phyloP scores from a whole-genome alignment of 2,113 vertebrate genomes.

The Callocephalon fimbriatum region DNA sequence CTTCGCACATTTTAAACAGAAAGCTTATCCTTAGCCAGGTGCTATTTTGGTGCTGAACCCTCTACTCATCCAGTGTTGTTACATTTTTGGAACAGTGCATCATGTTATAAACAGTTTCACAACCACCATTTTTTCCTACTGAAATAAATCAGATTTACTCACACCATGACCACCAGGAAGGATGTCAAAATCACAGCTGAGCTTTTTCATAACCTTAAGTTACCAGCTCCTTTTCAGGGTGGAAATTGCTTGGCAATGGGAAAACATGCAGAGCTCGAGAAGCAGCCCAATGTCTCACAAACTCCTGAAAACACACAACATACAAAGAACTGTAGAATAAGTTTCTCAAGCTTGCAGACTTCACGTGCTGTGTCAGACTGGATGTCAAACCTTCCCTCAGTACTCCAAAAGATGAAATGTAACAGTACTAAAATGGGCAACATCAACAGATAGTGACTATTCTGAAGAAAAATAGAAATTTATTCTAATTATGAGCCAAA shows the following conservation, averaged over 20 bases:
- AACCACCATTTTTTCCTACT: not conserved
- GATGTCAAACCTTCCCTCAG: constrained; percentile 64
- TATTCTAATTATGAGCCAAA: not conserved
- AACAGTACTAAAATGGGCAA: not conserved
- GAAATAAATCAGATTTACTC: constrained; percentile 18
- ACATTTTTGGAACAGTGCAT: not conserved
- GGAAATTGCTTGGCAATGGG: constrained; percentile 47
- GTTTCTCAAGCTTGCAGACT: constrained; percentile 63
- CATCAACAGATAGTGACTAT: not conserved
- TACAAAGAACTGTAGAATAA: not conserved
- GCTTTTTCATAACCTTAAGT: constrained; percentile 42
- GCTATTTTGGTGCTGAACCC: not conserved
- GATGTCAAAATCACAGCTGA: constrained; percentile 60
- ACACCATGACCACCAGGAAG: constrained; percentile 9
- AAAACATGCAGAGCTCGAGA: constrained; percentile 56
- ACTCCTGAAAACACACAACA: constrained; percentile 67
- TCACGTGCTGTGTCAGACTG: constrained; percentile 70
- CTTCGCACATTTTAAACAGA: not conserved
- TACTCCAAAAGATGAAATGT: constrained; percentile 7
- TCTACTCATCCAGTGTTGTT: not conserved
- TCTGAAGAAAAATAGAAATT: not conserved
- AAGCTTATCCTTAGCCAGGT: not conserved
- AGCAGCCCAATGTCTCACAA: constrained; percentile 65
- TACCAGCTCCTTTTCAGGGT: not conserved
- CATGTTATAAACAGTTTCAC: not conserved